Evolutionary conservation across 2,888 invertebrate genomes (phyloP), one percentile per base, ranked within the genome.

Genomic region (Morinoia aosen): DNA sequence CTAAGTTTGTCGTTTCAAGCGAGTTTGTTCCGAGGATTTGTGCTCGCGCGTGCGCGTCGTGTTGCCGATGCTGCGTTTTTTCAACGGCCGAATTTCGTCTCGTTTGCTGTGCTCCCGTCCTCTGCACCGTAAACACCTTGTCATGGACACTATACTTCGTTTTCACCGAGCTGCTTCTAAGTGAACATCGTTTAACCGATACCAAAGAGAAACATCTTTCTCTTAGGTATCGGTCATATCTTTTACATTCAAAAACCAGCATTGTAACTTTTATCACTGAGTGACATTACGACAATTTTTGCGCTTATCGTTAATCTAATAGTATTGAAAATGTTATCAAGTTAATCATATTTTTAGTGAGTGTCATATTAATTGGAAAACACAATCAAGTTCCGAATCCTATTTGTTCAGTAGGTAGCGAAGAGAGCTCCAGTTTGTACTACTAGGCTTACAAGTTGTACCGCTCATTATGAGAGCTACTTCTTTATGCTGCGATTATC

Each of bases 21-120:
- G 93, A 93, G 93, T 93, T 93, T 93, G 93, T 93, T 56, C 57
- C 10, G 57, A 57, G 57, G 93, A 93, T 93, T 93, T 93, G 93
- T 93, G 33, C 93, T 12, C 57, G 57, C 57, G 57, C 10, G 14
- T 57, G 39, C n/a, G 57, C 25, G 93, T 90, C 90, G 90, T 90
- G 48, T 90, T 48, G 40, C 14, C 25, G 90, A 33, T 76, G 76
- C 76, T 76, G 33, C 76, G 25, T 76, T 61, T 76, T 76, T 76
- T 76, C 76, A 76, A 76, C 76, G 25, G 76, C 76, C 76, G 33
- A 76, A 76, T 76, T 76, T 76, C 7, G 76, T 33, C 76, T 76
- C 25, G 76, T 76, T 76, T 76, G 33, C 33, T 76, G 76, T 76
- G 76, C 76, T 76, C 33, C 33, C 76, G 76, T 76, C 25, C 33